Evolutionary conservation across 2,797 vertebrate species (phyloP).

Genomic region (Etheostoma perlongum): DNA sequence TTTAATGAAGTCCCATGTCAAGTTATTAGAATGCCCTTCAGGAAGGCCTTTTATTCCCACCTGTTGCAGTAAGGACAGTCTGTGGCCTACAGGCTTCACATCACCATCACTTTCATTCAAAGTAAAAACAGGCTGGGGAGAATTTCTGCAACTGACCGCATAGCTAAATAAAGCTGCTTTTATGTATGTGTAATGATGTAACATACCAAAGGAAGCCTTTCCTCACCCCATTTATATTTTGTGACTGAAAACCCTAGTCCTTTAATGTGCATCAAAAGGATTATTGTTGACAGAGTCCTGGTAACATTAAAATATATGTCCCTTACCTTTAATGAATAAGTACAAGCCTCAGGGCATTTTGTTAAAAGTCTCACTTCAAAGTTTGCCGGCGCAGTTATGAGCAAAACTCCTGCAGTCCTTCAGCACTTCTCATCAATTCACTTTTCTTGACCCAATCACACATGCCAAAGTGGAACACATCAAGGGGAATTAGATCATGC

Average conservation of each 20-base stretch:
- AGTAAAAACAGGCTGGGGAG: background rate
- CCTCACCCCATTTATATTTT: constrained; percentile 38
- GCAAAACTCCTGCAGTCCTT: constrained; percentile 51
- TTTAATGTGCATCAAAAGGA: constrained; percentile 68
- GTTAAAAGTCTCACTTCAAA: constrained; percentile 74
- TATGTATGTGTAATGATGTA: constrained; percentile 36
- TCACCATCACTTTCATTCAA: constrained; percentile 14
- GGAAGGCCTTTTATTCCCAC: background rate
- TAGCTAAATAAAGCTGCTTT: constrained; percentile 6
- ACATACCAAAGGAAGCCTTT: constrained; percentile 43
- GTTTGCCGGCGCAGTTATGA: constrained; percentile 46
- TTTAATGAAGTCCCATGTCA: background rate
- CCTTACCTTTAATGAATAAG: constrained; percentile 75
- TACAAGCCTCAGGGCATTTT: constrained; percentile 58
- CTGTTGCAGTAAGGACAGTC: background rate
- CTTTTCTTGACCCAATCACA: constrained; percentile 50
- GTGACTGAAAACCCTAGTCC: constrained; percentile 39
- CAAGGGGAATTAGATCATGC: constrained; percentile 38
- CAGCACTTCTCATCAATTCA: constrained; percentile 50
- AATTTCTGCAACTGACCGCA: constrained; percentile 11
- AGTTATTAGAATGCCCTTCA: background rate
- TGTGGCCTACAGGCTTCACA: background rate
- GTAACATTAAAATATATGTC: constrained; percentile 76
- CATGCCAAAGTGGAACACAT: constrained; percentile 44
- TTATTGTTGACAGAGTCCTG: constrained; percentile 64